A percentile compares a stretch with the other conserved stretches of the same genome.
Conservation (phyloP, 2,888 invertebrate species). For the Lasioglossum zephyrum region DNA sequence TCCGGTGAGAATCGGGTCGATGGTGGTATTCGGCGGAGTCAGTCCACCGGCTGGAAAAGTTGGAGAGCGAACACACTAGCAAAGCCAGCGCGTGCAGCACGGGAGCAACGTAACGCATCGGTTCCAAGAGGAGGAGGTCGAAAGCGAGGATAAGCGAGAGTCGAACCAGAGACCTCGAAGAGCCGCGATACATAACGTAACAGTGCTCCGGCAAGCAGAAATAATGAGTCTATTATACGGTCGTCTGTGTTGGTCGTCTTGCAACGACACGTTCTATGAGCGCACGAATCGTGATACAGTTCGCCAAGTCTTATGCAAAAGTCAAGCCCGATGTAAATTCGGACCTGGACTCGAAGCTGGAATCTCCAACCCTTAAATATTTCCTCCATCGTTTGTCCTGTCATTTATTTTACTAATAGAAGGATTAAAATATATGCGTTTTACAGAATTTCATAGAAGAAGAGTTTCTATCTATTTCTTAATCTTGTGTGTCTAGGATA, state of each 20-base stretch:
- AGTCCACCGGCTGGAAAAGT: slow-evolving; percentile 34
- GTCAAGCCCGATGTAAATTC: not conserved
- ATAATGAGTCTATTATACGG: slow-evolving; percentile 81
- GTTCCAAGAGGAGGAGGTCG: slow-evolving; percentile 76
- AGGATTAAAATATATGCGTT: not conserved
- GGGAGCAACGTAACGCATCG: slow-evolving; percentile 65
- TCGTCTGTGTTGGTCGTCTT: slow-evolving; percentile 70
- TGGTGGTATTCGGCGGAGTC: slow-evolving; percentile 17
- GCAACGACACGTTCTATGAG: slow-evolving; percentile 58
- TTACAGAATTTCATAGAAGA: too few species aligned
- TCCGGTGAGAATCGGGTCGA: slow-evolving; percentile 30
- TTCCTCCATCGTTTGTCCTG: too few species aligned
- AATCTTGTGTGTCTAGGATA: too few species aligned
- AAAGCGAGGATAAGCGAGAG: slow-evolving; percentile 80
- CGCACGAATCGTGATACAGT: slow-evolving; percentile 39
- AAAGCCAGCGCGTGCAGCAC: slow-evolving; percentile 9
- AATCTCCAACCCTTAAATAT: not conserved
- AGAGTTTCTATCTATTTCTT: too few species aligned
- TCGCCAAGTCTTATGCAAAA: slow-evolving; percentile 46
- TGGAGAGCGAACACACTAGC: not conserved
- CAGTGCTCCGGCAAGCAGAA: slow-evolving; percentile 79
- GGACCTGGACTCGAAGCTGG: not conserved
- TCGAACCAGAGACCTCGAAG: slow-evolving; percentile 78
- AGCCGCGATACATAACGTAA: slow-evolving; percentile 79
- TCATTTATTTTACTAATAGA: not conserved